Base-by-base conservation (phyloP, 64 coral and sea anemone genomes). In the Montipora foliosa region DNA sequence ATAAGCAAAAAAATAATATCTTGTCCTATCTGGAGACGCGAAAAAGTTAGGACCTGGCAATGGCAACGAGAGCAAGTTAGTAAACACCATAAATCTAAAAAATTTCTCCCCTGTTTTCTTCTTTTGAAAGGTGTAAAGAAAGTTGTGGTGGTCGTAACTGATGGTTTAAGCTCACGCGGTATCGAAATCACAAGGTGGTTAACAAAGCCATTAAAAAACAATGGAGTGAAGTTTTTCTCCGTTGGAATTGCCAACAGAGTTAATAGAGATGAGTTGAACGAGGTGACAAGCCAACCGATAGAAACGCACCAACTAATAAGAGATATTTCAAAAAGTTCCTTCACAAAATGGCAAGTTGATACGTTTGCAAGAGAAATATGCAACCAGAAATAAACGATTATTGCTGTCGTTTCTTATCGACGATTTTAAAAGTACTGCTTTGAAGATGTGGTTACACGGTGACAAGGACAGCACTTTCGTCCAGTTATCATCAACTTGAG, bases 121-220 rank as follows among this genome's bases (percentile, higher is more conserved):
- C 53, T 61, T 21, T 21, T 81, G 4, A 48, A 19, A 92, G 90
- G 61, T 61, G 81, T 92, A 16, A 92, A 92, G 69, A 92, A 76
- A 45, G 53, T 64, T 15, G 14, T 92, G 4, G 90, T 92, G 9
- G 50, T 77, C 0, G 14, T 92, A 8, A 92, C 90, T 15, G 90
- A 92, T 19, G 81, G 90, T 7, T 55, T 67, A 2, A 84, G 50
- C 12, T 29, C 90, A 19, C 9, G 19, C 6, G 90, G 90, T 15
- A 11, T 61, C 5, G 80, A 86, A 45, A 10, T 78, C 0, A 75
- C 49, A 17, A n/a, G 61, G 15, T 58, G 77, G 37, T 67, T 64
- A 24, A 21, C 80, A 19, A 8, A 67, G 17, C 55, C 22, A 11
- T 7, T 92, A 10, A 92, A 92, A 47, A 46, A 8, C 17, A 47